Conservation (phyloP, 2,888 invertebrate genomes). For the Drosophila atripex region DNA sequence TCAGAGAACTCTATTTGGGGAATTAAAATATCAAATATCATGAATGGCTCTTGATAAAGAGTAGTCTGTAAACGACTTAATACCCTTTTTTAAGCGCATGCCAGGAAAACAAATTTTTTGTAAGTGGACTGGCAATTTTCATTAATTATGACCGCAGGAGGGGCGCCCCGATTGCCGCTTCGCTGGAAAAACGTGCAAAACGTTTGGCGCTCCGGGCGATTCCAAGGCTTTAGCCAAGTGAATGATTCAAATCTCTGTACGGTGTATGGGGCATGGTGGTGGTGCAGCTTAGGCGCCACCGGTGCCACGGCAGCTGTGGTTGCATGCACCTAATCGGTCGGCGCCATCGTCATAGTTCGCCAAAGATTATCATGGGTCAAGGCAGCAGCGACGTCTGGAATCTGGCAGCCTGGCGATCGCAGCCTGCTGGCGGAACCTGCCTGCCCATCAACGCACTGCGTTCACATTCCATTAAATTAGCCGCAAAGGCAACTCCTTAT, state of each 20-base stretch:
- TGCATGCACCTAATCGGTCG: slow-evolving; percentile 76
- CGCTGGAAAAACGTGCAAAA: slow-evolving; percentile 80
- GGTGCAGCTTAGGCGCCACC: slow-evolving; percentile 32
- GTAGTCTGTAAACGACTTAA: not conserved
- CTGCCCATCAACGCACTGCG: slow-evolving; percentile 71
- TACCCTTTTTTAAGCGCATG: not conserved
- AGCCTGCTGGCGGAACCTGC: not conserved
- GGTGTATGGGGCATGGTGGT: slow-evolving; percentile 12
- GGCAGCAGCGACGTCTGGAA: slow-evolving; percentile 53
- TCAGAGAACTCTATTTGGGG: not conserved
- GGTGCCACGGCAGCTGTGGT: slow-evolving; percentile 43
- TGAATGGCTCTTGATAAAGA: not conserved
- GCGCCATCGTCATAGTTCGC: slow-evolving; percentile 63
- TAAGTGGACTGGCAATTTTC: slow-evolving; percentile 64
- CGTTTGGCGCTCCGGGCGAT: slow-evolving; percentile 58
- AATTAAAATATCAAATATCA: not conserved
- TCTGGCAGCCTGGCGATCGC: slow-evolving; percentile 7
- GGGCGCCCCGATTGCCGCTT: slow-evolving; percentile 56
- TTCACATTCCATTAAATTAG: slow-evolving; percentile 58
- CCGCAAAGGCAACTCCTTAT: slow-evolving; percentile 67
- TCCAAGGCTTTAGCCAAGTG: slow-evolving; percentile 65
- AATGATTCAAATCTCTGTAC: slow-evolving; percentile 69
- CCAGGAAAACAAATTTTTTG: slow-evolving; percentile 12
- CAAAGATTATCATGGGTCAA: slow-evolving; percentile 64
- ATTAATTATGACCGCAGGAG: slow-evolving; percentile 73